Evolutionary conservation across 2,113 vertebrate genomes (phyloP).

Genomic region (Ammodramus savannarum): DNA sequence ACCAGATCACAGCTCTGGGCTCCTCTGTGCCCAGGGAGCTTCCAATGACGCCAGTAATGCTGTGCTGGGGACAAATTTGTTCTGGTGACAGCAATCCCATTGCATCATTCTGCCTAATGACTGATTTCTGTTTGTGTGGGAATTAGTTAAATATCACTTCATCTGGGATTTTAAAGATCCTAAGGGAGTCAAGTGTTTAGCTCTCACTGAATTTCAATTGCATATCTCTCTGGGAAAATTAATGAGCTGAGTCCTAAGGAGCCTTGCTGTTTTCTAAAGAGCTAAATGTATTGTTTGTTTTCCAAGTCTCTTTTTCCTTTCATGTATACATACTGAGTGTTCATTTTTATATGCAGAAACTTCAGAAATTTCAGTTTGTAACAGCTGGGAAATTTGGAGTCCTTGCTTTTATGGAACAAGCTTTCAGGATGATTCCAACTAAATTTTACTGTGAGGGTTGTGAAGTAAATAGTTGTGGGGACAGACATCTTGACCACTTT

Average conservation of each 20-base stretch:
- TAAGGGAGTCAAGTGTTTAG: conserved; percentile 34
- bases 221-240: conserved; percentile 49
- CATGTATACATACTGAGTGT: not conserved
- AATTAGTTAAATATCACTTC: conserved; percentile 57
- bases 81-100: not conserved
- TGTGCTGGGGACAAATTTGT: not conserved
- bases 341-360: not conserved
- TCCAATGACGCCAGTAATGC: not conserved
- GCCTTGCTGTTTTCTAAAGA: conserved; percentile 12
- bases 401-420: not conserved
- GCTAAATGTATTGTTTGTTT: not conserved
- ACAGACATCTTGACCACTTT: not conserved
- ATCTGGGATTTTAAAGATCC: conserved; percentile 9
- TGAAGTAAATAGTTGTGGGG: not conserved
- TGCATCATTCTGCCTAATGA: not conserved
- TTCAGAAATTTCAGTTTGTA: not conserved
- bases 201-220: conserved; percentile 44
- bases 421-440: not conserved
- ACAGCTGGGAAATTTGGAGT: not conserved
- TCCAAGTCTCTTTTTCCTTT: not conserved
- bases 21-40: not conserved
- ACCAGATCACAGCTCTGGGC: not conserved
- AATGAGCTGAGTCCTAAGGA: conserved; percentile 40
- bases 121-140: conserved; percentile 22
- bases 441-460: not conserved